Evolutionary conservation across 2,113 vertebrate genomes (phyloP).

Genomic region (Peromyscus californicus): DNA sequence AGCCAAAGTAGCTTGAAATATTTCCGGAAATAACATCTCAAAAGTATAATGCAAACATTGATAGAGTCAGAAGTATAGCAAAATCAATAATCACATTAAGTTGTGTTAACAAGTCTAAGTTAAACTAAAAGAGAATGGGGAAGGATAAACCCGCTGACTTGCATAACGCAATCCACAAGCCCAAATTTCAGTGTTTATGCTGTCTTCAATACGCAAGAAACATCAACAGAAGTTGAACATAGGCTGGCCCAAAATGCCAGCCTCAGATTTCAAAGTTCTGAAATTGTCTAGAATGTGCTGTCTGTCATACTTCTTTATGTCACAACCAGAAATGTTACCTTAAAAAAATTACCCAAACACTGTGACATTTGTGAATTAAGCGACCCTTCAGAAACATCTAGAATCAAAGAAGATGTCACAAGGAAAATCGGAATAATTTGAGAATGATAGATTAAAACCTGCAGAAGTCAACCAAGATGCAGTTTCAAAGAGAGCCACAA

Average conservation of each 20-base stretch:
- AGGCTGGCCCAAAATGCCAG: neutral
- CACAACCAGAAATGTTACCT: neutral
- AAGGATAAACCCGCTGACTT: neutral
- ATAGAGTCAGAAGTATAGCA: neutral
- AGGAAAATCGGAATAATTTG: neutral
- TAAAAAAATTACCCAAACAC: neutral
- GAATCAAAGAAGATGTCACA: neutral
- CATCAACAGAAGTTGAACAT: neutral
- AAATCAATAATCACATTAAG: neutral
- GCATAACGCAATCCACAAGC: neutral
- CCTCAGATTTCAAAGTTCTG: neutral
- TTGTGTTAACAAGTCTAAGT: neutral
- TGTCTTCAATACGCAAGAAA: neutral
- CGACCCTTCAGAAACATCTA: neutral
- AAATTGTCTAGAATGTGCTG: neutral
- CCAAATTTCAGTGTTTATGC: neutral
- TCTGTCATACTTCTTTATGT: neutral
- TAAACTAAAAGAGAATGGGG: neutral
- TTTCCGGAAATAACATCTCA: neutral
- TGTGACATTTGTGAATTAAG: neutral
- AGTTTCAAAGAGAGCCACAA: neutral
- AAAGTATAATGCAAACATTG: neutral
- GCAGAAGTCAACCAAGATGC: neutral
- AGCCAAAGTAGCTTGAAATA: neutral
- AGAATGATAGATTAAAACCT: neutral